Base-by-base conservation (phyloP, 2,888 invertebrate species). In the Caenorhabditis sp. region DNA sequence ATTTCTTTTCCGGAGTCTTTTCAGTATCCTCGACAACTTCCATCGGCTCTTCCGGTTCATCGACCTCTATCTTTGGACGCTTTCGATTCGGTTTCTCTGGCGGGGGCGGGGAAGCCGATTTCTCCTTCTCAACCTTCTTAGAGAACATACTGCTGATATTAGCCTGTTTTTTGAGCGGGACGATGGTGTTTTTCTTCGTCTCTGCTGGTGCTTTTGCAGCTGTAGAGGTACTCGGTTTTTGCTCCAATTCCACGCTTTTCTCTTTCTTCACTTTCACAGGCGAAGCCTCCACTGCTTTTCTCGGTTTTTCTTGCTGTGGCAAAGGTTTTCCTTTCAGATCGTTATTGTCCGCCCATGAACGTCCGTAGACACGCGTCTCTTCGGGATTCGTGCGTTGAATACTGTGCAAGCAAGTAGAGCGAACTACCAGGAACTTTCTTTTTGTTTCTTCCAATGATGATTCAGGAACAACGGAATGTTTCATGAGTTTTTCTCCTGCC, bases 301-400 rank as follows among this genome's bases (percentile, higher is more conserved):
- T 44, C 4, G 24, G 41, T 14, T 49, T 54, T 44, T 66, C 24
- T 19, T 73, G 77, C 16, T 47, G 16, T 41, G 63, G 73, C 8
- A 79, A 7, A 1, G 19, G 47, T 6, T 61, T 56, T 1, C 74
- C 66, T 35, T 56, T 47, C 64, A 83, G 56, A 31, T 83, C 83
- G 31, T 83, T 70, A 35, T 83, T 79, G 35, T 51, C 70, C 1
- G 58, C 72, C 84, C 84, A 84, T 14, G 61, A 56, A 56, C 80
- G 56, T 16, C 84, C 84, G 47, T 76, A 84, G 19, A 84, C 80
- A 5, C 80, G 69, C 4, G 84, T 84, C 19, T 72, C 72, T 41
- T 76, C 76, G 0, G 80, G 80, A 68, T 84, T 80, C 2, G 84
- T 80, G 0, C 84, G 75, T 66, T 84, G 84, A 54, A 84, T 69